A percentile compares a stretch with the other conserved stretches of the same genome.
Evolutionary conservation across 2,888 invertebrate genomes (phyloP).

Genomic region (Torymus texanus): DNA sequence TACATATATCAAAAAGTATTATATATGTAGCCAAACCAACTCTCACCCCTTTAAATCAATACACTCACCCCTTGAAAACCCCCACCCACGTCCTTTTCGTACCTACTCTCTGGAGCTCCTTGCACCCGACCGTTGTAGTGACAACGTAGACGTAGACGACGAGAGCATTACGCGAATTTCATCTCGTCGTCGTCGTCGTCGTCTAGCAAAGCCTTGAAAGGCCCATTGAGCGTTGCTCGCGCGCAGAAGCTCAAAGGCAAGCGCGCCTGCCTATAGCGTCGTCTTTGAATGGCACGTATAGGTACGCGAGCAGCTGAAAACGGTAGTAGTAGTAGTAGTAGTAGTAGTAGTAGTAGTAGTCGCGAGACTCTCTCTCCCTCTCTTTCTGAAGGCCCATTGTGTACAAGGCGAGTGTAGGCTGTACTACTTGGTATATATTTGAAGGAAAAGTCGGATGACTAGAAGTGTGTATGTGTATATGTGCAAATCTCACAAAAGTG

Average conservation of each 20-base stretch:
- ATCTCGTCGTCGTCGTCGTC: not conserved
- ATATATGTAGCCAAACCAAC: too few species aligned
- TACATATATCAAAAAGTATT: too few species aligned
- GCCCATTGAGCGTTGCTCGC: slow-evolving; percentile 19
- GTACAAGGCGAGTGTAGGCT: not conserved
- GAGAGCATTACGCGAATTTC: slow-evolving; percentile 9
- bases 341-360: too few species aligned
- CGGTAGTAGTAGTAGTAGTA: not conserved
- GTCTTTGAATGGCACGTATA: slow-evolving; percentile 11
- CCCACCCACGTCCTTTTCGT: too few species aligned
- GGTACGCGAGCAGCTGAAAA: slow-evolving; percentile 4
- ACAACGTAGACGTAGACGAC: too few species aligned
- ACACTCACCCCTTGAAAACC: too few species aligned
- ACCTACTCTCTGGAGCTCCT: too few species aligned
- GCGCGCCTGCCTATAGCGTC: not conserved
- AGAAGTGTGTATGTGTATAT: too few species aligned
- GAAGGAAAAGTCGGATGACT: not conserved
- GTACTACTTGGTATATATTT: not conserved
- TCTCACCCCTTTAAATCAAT: too few species aligned
- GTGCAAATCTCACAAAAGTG: too few species aligned
- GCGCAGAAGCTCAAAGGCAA: slow-evolving; percentile 18
- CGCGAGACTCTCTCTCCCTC: not conserved
- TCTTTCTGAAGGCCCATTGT: slow-evolving; percentile 23
- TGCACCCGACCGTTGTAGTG: too few species aligned
- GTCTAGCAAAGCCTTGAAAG: slow-evolving; percentile 3